Evolutionary conservation across 2,113 vertebrate species (phyloP), one percentile per base, ranked within the genome.

Genomic region (Cathartes aura): DNA sequence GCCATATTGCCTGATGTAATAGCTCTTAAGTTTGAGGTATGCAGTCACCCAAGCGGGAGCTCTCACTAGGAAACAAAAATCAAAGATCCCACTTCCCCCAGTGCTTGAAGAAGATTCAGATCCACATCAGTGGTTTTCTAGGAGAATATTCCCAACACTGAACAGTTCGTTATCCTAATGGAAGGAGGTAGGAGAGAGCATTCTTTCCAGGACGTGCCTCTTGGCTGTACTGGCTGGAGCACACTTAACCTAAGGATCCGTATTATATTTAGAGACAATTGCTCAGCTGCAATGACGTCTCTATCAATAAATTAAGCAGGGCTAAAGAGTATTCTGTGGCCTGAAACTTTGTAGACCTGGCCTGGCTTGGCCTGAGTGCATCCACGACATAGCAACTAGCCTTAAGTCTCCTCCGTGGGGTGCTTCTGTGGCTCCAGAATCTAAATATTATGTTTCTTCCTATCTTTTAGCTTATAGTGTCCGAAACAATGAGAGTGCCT

Each of bases 401-500:
- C n/a, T 68, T 48, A 64, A 27, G 22, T 34, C 34, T 80, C 42
- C 58, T 91, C 18, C 8, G 1, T 34, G 22, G 18, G 5, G 8
- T 56, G 6, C 29, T 88, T 68, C 59, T 56, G 32, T 59, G 72
- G 14, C 58, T 92, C n/a, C 24, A 23, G 38, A 22, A 50, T 76
- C 14, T 58, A 48, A 67, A 58, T 14, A 53, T 7, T 53, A 58
- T 21, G 6, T 53, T 89, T 78, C 63, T 95, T n/a, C 15, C 8
- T 52, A 24, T 34, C 16, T 74, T 78, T 93, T 50, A 43, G 11
- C 47, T 82, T 8, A 4, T 7, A 20, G 40, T n/a, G 21, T 52
- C 59, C 0, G 0, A 43, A 82, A 47, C 14, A 45, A 45, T 14
- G 17, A 68, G 21, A 27, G 9, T 2, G 0, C 50, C 60, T 56